A percentile compares a stretch with the other conserved stretches of the same genome.
These are phyloP conservation scores for Cataglyphis livida DNA, from an alignment of 2,888 invertebrate species.

Conservation along the genomic window DNA sequence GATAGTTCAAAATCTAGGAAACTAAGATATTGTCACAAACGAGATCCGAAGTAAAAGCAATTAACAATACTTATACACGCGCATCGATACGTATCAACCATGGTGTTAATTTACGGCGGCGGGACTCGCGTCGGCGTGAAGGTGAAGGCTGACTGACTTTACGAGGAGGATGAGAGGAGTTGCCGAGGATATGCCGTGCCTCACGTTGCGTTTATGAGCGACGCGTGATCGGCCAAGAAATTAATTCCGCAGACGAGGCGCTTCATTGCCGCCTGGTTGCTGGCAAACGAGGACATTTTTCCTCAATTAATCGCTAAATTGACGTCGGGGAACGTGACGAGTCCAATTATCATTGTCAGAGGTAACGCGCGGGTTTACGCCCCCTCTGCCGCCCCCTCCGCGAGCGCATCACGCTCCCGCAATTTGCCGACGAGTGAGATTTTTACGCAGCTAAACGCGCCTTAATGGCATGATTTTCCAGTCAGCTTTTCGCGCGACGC, in stretches of 20 bases:
- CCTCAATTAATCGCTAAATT: conserved; percentile 66
- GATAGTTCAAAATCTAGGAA: neutral
- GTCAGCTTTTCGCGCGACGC: conserved; percentile 61
- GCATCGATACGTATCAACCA: neutral
- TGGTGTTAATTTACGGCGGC: conserved; percentile 37
- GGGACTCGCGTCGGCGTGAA: conserved; percentile 37
- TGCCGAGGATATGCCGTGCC: neutral
- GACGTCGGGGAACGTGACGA: conserved; percentile 65
- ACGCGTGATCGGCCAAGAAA: conserved; percentile 60
- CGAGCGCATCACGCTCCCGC: conserved; percentile 51
- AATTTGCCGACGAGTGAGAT: conserved; percentile 57
- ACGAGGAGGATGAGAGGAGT: neutral
- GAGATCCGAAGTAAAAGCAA: neutral
- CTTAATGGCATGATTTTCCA: conserved; percentile 74
- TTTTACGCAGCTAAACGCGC: conserved; percentile 53
- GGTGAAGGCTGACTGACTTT: conserved; percentile 37
- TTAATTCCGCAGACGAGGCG: conserved; percentile 55
- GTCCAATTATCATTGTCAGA: conserved; percentile 78
- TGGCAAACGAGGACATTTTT: conserved; percentile 40
- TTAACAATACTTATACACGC: conserved; percentile 24
- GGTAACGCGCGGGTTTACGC: conserved; percentile 68
- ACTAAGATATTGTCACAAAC: neutral
- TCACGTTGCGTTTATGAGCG: conserved; percentile 41
- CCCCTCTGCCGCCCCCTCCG: conserved; percentile 29
- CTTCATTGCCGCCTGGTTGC: conserved; percentile 21